Evolutionary conservation across 2,113 vertebrate species (phyloP), one percentile per base, ranked within the genome.

Genomic region (Urocitellus parryii): DNA sequence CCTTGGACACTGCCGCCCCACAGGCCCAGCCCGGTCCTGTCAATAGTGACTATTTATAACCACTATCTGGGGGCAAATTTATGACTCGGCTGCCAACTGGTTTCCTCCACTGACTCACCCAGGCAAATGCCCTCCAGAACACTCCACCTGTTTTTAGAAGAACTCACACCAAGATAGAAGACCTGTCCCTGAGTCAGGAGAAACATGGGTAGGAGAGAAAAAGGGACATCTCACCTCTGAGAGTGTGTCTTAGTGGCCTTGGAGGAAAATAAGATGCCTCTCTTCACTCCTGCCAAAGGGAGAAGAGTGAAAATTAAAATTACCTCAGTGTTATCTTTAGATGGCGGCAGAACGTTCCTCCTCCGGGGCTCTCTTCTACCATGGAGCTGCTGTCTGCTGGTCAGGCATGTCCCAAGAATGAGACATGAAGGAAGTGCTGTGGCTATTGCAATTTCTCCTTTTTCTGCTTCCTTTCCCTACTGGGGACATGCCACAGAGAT

Each of bases 261-360:
- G 37, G 39, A 85, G 51, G 45, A 48, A 87, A 42, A 22, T 18
- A 61, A 92, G 58, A 25, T 29, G 56, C 29, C 68, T 45, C 16
- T 27, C 10, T 45, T 34, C 39, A n/a, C 25, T 86, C 53, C 14
- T 32, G 68, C 86, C 29, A 1, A 3, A 39, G 11, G 8, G 3
- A 45, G 34, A 32, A 74, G 42, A 58, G 24, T 27, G 24, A 84
- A 73, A 45, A 32, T 29, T 18, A n/a, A 48, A 70, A 39, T 98
- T 97, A 98, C 94, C 96, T 97, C 24, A 3, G 72, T 42, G 89
- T 61, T 32, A 14, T 27, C 17, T 25, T 39, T 29, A 76, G 58
- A 18, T 29, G 4, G 53, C 2, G 27, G 45, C 48, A 3, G 18
- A 27, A 51, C 53, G 25, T 27, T 80, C 86, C 39, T 85, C 51